Conservation (phyloP, 2,797 vertebrate species). For the Oreortyx pictus region DNA sequence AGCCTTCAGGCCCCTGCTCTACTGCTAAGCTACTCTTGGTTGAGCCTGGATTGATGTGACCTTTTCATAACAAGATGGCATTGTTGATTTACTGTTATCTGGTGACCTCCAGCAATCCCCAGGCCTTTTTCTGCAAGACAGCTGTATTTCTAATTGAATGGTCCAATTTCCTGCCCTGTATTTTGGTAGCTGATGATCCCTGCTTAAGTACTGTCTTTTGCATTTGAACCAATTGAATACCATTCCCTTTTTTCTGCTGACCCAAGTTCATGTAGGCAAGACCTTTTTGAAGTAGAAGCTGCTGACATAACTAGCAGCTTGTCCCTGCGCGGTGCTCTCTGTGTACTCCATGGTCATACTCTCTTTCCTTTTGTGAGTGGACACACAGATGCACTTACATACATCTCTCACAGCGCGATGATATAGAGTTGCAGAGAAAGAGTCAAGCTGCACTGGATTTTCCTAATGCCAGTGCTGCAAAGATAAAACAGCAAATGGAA, state of each 20-base stretch:
- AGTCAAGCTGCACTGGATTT: neutral
- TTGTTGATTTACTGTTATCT: neutral
- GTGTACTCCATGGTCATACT: neutral
- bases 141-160: neutral
- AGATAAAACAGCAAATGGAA: constrained; percentile 16
- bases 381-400: neutral
- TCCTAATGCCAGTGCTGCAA: neutral
- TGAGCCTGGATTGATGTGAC: neutral
- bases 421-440: neutral
- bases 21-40: neutral
- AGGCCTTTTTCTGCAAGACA: neutral
- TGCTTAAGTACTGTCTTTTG: constrained; percentile 4
- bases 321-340: neutral
- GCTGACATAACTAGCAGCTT: neutral
- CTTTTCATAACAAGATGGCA: neutral
- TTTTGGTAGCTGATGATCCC: neutral
- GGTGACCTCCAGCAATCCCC: neutral
- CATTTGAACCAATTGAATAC: neutral
- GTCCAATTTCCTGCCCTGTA: neutral
- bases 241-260: neutral
- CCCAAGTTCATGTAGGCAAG: constrained; percentile 3
- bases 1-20: neutral
- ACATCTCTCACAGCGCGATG: neutral
- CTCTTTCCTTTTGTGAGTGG: neutral
- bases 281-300: neutral